Percentiles rank a stretch among this genome's conserved stretches.
Evolutionary conservation across 2,113 vertebrate species (phyloP).

Genomic region (Burhinus oedicnemus): DNA sequence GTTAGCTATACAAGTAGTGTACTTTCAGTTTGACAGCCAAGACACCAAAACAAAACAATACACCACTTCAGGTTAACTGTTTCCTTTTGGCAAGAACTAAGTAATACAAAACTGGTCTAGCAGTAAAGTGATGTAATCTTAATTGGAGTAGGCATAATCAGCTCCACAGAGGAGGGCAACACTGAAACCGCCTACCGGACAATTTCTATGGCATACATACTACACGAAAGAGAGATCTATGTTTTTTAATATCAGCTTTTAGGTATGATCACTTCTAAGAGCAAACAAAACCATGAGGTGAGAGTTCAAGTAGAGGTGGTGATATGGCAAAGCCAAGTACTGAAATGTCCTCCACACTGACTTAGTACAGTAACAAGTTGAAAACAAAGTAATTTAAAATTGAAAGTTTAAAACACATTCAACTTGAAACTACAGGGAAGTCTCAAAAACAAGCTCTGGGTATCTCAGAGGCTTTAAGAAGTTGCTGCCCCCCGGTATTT

Average conservation of each 20-base stretch:
- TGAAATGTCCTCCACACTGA: neutral
- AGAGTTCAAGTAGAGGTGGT: neutral
- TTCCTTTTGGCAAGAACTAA: slow-evolving; percentile 16
- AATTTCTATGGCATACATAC: neutral
- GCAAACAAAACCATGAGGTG: neutral
- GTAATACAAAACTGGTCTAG: neutral
- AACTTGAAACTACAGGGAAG: neutral
- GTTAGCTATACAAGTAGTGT: neutral
- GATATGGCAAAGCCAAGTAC: neutral
- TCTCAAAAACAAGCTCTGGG: neutral
- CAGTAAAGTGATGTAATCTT: neutral
- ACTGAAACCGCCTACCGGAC: neutral
- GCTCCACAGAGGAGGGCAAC: neutral
- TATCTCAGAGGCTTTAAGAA: neutral
- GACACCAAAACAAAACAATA: slow-evolving; percentile 5
- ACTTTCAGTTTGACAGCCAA: slow-evolving; percentile 3
- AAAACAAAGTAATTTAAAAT: neutral
- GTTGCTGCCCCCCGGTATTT: neutral
- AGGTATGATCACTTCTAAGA: neutral
- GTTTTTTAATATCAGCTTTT: neutral
- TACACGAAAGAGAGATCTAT: neutral
- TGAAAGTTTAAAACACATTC: neutral
- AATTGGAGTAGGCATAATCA: neutral
- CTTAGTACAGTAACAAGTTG: neutral
- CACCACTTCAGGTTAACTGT: neutral